Conservation (phyloP, 1,140 invertebrate species). For the Centruroides sculpturatus region DNA sequence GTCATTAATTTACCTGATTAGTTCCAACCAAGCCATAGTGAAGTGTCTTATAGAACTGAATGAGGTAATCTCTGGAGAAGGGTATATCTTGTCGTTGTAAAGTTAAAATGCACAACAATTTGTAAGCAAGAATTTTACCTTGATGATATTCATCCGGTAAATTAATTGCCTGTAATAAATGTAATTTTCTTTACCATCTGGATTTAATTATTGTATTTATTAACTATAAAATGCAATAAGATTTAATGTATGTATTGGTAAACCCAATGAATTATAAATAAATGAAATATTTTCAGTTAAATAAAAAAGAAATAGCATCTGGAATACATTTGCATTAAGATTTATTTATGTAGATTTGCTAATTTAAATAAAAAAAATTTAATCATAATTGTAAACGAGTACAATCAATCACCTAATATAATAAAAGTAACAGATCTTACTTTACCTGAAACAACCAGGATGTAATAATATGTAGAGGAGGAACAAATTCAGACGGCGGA, state of each 20-base stretch:
- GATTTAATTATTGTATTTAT: too few species aligned
- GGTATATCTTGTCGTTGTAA: conserved; percentile 42
- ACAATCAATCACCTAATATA: too few species aligned
- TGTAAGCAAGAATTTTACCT: conserved; percentile 62
- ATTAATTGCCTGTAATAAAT: conserved; percentile 39
- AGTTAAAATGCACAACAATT: conserved; percentile 57
- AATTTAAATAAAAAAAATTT: too few species aligned
- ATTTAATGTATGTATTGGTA: too few species aligned
- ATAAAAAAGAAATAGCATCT: too few species aligned
- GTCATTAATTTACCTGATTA: conserved; percentile 33
- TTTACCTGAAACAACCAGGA: conserved; percentile 67
- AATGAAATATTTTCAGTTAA: too few species aligned
- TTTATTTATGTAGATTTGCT: too few species aligned
- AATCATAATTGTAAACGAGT: too few species aligned
- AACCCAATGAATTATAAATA: too few species aligned
- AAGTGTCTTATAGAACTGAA: conserved; percentile 73
- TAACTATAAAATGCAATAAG: too few species aligned
- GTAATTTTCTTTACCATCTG: neutral
- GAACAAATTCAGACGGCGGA: conserved; percentile 50
- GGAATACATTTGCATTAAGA: too few species aligned
- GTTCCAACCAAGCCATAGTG: conserved; percentile 52
- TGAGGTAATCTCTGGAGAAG: conserved; percentile 50
- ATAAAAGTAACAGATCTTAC: too few species aligned
- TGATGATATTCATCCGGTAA: conserved; percentile 47
- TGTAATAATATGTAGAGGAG: conserved; percentile 65